Conservation (phyloP, 2,113 vertebrate species). For the Rutilus rutilus region DNA sequence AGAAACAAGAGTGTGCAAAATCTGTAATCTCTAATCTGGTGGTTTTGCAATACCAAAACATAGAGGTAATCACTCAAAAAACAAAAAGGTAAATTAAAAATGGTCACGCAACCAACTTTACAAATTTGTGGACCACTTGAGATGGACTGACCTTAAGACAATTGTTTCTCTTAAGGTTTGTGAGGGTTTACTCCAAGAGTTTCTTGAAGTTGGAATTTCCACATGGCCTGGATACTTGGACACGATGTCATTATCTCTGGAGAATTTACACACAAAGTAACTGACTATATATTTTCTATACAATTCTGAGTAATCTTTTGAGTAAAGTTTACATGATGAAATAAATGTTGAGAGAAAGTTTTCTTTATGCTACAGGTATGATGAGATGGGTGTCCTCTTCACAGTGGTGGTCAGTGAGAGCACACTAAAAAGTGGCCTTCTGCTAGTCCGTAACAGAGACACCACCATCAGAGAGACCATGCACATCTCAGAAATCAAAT, state of each 20-base stretch:
- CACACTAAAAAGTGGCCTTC: conserved; percentile 89
- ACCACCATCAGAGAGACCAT: conserved; percentile 92
- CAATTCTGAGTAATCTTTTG: neutral
- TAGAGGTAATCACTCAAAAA: neutral
- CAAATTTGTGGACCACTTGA: neutral
- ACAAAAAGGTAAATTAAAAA: neutral
- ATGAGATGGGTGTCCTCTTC: conserved; percentile 96
- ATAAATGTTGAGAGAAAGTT: neutral
- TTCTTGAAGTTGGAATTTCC: conserved; percentile 83
- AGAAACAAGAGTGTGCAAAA: neutral
- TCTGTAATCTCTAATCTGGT: neutral
- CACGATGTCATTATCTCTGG: conserved; percentile 77
- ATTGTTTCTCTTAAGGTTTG: conserved; percentile 80
- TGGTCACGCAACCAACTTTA: neutral
- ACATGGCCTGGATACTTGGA: conserved; percentile 93
- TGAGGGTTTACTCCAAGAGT: conserved; percentile 86
- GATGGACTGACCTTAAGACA: neutral
- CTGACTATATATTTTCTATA: neutral
- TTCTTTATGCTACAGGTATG: conserved; percentile 78
- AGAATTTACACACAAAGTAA: conserved; percentile 88
- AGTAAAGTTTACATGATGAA: neutral
- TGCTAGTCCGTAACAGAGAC: conserved; percentile 89
- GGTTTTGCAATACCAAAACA: neutral
- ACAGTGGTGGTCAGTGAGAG: conserved; percentile 82
- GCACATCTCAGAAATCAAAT: conserved; percentile 89